Base-by-base conservation (phyloP, 2,113 vertebrate species). In the Saguinus midas region DNA sequence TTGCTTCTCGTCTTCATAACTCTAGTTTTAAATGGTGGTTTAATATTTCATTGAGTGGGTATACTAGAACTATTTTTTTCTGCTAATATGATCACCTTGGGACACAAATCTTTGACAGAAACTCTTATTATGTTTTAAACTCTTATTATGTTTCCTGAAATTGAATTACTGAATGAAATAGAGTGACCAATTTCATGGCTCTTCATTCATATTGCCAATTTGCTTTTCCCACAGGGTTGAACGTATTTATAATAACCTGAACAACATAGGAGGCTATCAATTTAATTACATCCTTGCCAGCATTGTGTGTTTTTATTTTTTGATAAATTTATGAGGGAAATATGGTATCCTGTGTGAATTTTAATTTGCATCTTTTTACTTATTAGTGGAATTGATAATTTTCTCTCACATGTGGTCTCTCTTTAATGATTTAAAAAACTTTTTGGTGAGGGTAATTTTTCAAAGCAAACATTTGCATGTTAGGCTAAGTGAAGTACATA, bases 111-210 rank as follows among this genome's bases (percentile, higher is more conserved):
- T 90, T 95, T 87, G 37, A 86, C 72, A 93, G 64, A 9, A 48
- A 40, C 37, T 78, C 52, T 96, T 91, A 43, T 61, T 93, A 79
- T 61, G 14, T 73, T 90, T 93, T 87, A 92, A 94, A 87, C n/a
- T n/a, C n/a, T n/a, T n/a, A n/a, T n/a, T n/a, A n/a, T n/a, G n/a
- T 58, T 95, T 96, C 58, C 68, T 94, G 68, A 73, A 57, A 16
- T 45, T 76, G 48, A 93, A 88, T 96, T 91, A 29, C 17, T 81
- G 17, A 90, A 70, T 84, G 50, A 91, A 87, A 95, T 10, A 78
- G 52, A 86, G 21, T 7, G 32, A 40, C 76, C 18, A 14, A 8
- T 94, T 90, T 94, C 45, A 66, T 50, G 68, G 58, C 45, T 83
- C 50, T 81, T 91, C 45, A 40, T 48, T 81, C n/a, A 57, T 72